Evolutionary conservation across 2,888 invertebrate genomes (phyloP), one percentile per base, ranked within the genome.

Genomic region (Fabriciana adippe): DNA sequence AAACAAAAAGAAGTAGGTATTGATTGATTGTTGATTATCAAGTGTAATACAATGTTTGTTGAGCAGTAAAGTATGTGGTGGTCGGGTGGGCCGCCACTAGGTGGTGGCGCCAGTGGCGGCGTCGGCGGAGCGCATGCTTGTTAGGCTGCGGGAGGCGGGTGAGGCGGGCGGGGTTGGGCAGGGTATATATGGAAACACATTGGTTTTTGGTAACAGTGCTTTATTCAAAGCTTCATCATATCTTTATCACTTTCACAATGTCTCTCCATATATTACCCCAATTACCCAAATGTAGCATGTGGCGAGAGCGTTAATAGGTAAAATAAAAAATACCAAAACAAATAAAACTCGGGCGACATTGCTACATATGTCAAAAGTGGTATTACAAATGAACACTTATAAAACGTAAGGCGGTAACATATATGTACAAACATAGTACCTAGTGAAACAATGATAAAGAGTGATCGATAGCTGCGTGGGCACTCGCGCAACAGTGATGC

Each of bases 251-350:
- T 91, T 92, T 94, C 94, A 94, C 94, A 94, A 94, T 94, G 94
- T 94, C 93, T 93, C 94, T 94, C 94, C 94, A 94, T 94, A 93
- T 92, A 87, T 93, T 95, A 95, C 94, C 96, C 96, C 93, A 92
- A 74, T 91, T 93, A 93, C 93, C 92, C 93, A 93, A 82, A 93
- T 93, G 93, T 93, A 93, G 93, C 93, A 93, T 86, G 91, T 92
- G 84, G 90, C 90, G 84, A 84, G 89, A 89, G 90, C 85, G 83
- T 88, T 81, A 81, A 83, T 80, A 87, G 84, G 87, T 88, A 86
- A 88, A 85, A 83, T 77, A 79, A 83, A 41, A 89, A 87, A 86
- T 86, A 88, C 85, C 86, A 84, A 85, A 86, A 76, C 73, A 84
- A 82, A 81, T 75, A 81, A 84, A 86, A 89, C 90, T 90, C 90